Evolutionary conservation across 2,888 invertebrate species (phyloP).

Genomic region (Harpagoxenus sublaevis): DNA sequence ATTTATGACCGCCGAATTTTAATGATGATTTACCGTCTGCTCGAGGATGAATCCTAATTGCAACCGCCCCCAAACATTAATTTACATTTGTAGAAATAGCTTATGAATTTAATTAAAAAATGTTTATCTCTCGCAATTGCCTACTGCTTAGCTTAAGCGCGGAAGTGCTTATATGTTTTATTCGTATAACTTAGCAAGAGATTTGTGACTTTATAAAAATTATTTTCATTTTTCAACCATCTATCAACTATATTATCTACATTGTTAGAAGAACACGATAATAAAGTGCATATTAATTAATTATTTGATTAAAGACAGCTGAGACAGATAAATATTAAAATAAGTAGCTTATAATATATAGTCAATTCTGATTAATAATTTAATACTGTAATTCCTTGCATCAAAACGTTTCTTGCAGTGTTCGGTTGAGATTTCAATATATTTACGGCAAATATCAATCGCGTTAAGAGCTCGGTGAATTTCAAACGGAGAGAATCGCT

Average conservation of each 20-base stretch:
- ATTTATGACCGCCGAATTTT: constrained; percentile 41
- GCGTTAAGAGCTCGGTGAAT: not conserved
- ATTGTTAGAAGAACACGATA: not conserved
- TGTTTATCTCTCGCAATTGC: not conserved
- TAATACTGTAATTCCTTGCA: not conserved
- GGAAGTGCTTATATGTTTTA: not conserved
- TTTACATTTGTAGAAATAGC: constrained; percentile 33
- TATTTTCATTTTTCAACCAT: not conserved
- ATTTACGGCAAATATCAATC: not conserved
- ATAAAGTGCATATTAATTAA: not conserved
- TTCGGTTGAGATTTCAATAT: not conserved
- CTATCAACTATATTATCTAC: not conserved
- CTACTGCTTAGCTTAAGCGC: not conserved
- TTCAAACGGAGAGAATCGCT: not conserved
- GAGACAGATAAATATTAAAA: not conserved
- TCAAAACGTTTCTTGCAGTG: not conserved
- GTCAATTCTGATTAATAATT: not conserved
- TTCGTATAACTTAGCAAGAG: not conserved
- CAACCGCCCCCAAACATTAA: constrained; percentile 15
- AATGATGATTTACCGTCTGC: constrained; percentile 38
- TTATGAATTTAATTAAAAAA: constrained; percentile 11
- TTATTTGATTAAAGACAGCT: not conserved
- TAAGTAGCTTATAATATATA: not conserved
- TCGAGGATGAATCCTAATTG: constrained; percentile 29
- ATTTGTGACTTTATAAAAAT: not conserved